Base-by-base conservation (phyloP, 2,113 vertebrate genomes). In the Lanius ludovicianus region DNA sequence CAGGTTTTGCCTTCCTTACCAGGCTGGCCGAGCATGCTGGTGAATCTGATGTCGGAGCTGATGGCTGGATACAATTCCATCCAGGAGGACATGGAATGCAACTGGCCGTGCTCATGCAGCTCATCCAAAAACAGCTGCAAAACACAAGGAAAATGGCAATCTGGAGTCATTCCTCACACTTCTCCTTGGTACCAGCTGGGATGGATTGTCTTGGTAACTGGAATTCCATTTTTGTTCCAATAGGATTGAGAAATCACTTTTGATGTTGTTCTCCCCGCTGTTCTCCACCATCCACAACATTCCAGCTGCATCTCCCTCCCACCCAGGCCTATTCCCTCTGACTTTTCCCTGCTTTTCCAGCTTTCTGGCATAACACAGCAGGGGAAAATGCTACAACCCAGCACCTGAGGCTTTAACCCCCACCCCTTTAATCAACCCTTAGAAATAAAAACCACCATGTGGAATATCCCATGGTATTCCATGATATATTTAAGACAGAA, bases 21-120 rank as follows among this genome's bases (percentile, higher is more conserved):
- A 56, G 99, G 99, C 87, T 99, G 99, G 95, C 99, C 99, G 55
- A 99, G 98, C 99, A 99, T 99, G 94, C 99, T 99, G 93, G 99
- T 99, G 93, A 99, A 99, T 46, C 99, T 98, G 97, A 99, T 99
- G 98, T 99, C 99, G 8, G 99, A 99, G 97, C 99, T 99, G 94
- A 99, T 98, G 69, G 99, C 99, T 6, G 99, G 99, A 96, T 99
- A 99, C 97, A 99, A 91, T 94, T 99, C 99, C 99, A 99, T 99
- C 99, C 99, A 99, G 42, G 99, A 99, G 23, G 99, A 99, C 99
- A 99, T 99, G 37, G 99, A 99, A 93, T 99, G 99, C 9, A 99
- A 93, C 67, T 99, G 99, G 13, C 99, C 99, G 4, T 99, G 99
- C 97, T 99, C 99, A 7, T 99, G 99, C 59, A 99, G 98, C 95